Percentiles rank a stretch among this genome's conserved stretches.
phyloP scores from a whole-genome alignment of 2,113 vertebrate species.

The Dipodomys spectabilis region DNA sequence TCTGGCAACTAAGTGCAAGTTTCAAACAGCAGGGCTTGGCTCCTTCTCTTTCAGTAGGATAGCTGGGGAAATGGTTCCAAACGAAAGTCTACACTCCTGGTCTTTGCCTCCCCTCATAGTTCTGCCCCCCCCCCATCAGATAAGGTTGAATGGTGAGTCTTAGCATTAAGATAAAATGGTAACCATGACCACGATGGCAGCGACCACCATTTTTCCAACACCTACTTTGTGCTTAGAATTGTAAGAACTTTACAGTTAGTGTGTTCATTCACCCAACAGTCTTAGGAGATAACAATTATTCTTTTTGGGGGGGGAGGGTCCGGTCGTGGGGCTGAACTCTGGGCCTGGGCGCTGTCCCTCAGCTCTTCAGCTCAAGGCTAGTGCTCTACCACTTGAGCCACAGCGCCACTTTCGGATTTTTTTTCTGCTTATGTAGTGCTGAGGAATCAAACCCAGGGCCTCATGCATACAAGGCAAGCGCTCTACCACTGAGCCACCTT shows the following conservation, averaged over 20 bases:
- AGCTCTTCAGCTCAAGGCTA: too few species aligned
- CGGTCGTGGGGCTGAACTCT: too few species aligned
- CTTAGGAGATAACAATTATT: background rate
- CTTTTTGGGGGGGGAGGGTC: too few species aligned
- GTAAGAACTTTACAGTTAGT: background rate
- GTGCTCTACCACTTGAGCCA: too few species aligned
- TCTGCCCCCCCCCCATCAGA: background rate
- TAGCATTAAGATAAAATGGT: background rate
- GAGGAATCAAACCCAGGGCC: too few species aligned
- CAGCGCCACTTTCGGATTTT: too few species aligned
- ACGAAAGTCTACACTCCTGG: background rate
- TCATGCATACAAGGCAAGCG: too few species aligned
- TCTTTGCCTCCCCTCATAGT: background rate
- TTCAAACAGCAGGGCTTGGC: conserved; percentile 33
- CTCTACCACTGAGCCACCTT: too few species aligned
- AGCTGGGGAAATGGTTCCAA: background rate
- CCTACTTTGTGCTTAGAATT: background rate
- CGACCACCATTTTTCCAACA: background rate
- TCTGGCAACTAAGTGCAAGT: conserved; percentile 14
- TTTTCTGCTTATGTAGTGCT: too few species aligned
- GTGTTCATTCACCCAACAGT: background rate
- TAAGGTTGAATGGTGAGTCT: background rate
- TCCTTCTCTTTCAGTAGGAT: background rate
- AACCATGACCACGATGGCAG: background rate
- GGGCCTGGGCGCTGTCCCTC: too few species aligned